A percentile compares a stretch with the other conserved stretches of the same genome.
Evolutionary conservation across 2,113 vertebrate species (phyloP).

Genomic region (Gymnarchus niloticus): DNA sequence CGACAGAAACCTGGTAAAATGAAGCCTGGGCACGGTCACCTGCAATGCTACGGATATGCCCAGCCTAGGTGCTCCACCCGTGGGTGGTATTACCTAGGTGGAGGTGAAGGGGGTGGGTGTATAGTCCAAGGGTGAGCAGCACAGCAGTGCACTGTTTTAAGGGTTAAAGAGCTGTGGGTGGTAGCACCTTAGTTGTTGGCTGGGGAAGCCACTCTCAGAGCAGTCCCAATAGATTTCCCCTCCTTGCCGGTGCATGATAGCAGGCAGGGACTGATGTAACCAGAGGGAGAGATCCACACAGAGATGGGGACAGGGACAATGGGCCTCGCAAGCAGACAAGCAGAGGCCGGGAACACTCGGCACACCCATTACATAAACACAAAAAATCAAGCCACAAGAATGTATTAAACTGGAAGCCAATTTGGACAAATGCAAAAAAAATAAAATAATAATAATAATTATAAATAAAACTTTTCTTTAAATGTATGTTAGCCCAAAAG

Average conservation of each 20-base stretch:
- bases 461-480: slow-evolving; percentile 15
- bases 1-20: not conserved
- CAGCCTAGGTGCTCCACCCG: not conserved
- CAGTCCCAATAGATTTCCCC: not conserved
- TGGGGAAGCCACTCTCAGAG: not conserved
- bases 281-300: not conserved
- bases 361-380: not conserved
- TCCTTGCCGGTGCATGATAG: not conserved
- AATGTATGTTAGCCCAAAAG: slow-evolving; percentile 32
- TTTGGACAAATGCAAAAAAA: not conserved
- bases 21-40: not conserved
- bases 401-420: not conserved
- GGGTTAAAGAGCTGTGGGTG: not conserved
- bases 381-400: not conserved
- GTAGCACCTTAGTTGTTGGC: not conserved
- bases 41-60: not conserved
- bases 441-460: not conserved
- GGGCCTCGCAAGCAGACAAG: slow-evolving; percentile 2
- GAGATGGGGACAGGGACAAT: not conserved
- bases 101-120: not conserved
- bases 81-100: not conserved
- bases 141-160: no score
- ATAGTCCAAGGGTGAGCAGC: not conserved
- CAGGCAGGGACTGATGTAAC: not conserved
- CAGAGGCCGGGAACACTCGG: not conserved